Conservation (phyloP, 2,113 vertebrate genomes). For the Chamaea fasciata region DNA sequence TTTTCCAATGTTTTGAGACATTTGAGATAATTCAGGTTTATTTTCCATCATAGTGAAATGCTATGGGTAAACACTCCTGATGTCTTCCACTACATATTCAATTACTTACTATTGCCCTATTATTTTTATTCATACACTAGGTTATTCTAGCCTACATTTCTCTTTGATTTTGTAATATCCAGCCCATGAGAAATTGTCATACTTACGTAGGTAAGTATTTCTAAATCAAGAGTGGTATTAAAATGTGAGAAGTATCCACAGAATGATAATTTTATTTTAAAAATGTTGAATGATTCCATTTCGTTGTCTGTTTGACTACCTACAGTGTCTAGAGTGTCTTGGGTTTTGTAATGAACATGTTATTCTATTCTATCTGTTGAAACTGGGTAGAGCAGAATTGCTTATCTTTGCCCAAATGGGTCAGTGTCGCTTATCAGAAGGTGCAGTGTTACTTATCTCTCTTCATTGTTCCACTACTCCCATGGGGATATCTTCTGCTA, state of each 20-base stretch:
- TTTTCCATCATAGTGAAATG: neutral
- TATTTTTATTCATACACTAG: neutral
- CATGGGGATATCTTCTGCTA: too few relatives aligned
- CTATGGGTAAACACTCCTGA: neutral
- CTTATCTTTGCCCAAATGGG: too few relatives aligned
- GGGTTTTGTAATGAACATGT: too few relatives aligned
- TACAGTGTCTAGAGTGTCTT: neutral
- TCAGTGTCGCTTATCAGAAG: too few relatives aligned
- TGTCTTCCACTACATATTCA: neutral
- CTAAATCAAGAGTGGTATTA: neutral
- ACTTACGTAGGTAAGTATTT: neutral
- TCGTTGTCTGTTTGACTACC: neutral
- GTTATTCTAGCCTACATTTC: neutral
- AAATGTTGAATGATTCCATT: neutral
- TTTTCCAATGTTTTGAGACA: conserved; percentile 33
- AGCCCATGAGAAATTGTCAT: neutral
- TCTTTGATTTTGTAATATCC: neutral
- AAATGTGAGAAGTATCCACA: neutral
- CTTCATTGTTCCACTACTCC: too few relatives aligned
- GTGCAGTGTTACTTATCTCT: too few relatives aligned
- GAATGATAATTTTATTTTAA: neutral
- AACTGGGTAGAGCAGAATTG: too few relatives aligned
- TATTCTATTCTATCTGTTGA: too few relatives aligned
- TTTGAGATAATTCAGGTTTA: neutral
- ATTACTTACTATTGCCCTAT: neutral